Evolutionary conservation across 2,888 invertebrate species (phyloP).

Genomic region (Caenorhabditis imperialis): DNA sequence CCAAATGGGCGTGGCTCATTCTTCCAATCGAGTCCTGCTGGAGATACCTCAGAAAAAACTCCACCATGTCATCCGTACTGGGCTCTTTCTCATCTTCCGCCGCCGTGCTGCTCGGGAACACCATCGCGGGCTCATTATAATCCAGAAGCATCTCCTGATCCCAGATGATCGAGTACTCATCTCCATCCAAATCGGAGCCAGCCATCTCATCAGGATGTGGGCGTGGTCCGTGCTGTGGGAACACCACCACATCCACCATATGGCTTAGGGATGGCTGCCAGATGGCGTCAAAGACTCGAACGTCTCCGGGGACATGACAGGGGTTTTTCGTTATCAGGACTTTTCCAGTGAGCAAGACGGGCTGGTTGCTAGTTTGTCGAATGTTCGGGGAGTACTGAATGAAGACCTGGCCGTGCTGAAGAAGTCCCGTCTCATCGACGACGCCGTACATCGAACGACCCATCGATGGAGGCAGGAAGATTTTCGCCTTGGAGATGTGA

Average conservation of each 20-base stretch:
- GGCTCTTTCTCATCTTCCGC: slow-evolving; percentile 58
- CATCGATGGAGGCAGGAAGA: slow-evolving; percentile 67
- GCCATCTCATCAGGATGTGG: slow-evolving; percentile 80
- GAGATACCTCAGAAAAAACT: slow-evolving; percentile 78
- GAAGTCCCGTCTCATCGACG: slow-evolving; percentile 76
- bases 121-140: slow-evolving; percentile 71
- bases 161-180: slow-evolving; percentile 79
- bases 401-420: slow-evolving; percentile 78
- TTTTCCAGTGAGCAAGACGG: slow-evolving; percentile 53
- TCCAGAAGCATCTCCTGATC: slow-evolving; percentile 74
- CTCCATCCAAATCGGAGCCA: slow-evolving; percentile 79
- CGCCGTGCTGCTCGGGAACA: slow-evolving; percentile 61
- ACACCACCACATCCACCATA: slow-evolving; percentile 79
- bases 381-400: slow-evolving; percentile 69
- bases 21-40: slow-evolving; percentile 77
- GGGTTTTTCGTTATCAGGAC: slow-evolving; percentile 79
- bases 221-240: slow-evolving; percentile 78
- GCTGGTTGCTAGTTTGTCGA: slow-evolving; percentile 50
- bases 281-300: slow-evolving; percentile 76
- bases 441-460: slow-evolving; percentile 78
- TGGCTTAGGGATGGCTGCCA: slow-evolving; percentile 68
- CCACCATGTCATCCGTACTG: slow-evolving; percentile 75
- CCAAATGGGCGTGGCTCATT: slow-evolving; percentile 77
- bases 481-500: slow-evolving; percentile 67
- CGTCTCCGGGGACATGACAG: slow-evolving; percentile 79